Evolutionary conservation across 2,888 invertebrate genomes (phyloP).

Genomic region (Cephus runcator): DNA sequence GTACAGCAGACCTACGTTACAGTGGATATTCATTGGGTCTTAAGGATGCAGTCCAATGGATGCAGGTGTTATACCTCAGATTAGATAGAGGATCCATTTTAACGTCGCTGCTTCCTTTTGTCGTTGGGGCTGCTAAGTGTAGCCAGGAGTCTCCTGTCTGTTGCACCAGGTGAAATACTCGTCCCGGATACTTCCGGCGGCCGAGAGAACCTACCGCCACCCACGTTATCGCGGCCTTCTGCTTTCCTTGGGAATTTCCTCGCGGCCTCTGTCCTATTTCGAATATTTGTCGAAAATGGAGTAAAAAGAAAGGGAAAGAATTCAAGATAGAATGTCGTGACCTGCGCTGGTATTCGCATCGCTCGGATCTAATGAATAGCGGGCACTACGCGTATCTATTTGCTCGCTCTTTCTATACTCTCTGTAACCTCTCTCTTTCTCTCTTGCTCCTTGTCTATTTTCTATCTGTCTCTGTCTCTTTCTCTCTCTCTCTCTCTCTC

Average conservation of each 20-base stretch:
- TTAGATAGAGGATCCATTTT: not conserved
- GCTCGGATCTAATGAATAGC: conserved; percentile 57
- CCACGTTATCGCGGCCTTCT: not conserved
- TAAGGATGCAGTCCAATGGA: not conserved
- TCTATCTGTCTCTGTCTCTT: not conserved
- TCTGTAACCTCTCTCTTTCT: not conserved
- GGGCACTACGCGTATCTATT: conserved; percentile 31
- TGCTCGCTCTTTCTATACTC: conserved; percentile 11
- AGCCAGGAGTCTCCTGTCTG: not conserved
- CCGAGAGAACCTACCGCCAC: not conserved
- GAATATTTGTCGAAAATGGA: not conserved
- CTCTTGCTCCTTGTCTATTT: conserved; percentile 23
- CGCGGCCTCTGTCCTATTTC: not conserved
- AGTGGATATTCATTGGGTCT: not conserved
- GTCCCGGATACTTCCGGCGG: not conserved
- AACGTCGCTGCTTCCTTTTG: not conserved
- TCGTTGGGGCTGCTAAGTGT: not conserved
- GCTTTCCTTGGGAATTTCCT: not conserved
- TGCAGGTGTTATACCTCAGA: not conserved
- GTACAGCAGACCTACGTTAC: not conserved
- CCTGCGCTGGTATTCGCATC: conserved; percentile 54
- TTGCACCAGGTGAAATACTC: not conserved
- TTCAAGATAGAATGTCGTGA: conserved; percentile 46
- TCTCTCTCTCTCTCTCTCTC: not conserved
- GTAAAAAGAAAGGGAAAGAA: not conserved